Base-by-base conservation (phyloP, 2,113 vertebrate species). In the Thunnus thynnus region DNA sequence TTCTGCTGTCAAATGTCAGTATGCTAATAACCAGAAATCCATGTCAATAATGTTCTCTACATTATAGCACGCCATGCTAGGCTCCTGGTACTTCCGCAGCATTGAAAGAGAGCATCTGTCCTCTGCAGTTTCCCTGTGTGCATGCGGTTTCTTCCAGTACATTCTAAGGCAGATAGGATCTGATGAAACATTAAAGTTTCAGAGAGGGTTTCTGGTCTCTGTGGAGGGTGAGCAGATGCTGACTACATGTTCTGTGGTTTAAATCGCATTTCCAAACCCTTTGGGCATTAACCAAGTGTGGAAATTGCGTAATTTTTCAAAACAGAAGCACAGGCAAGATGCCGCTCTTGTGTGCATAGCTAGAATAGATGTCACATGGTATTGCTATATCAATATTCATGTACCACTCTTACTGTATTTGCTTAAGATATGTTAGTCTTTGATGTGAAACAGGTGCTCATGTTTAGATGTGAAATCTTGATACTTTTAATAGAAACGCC, bases 141-240 rank as follows among this genome's bases (percentile, higher is more conserved):
- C 44, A 7, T 50, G 56, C 36, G 72, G 17, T 50, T 82, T 78
- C 65, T 48, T n/a, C 48, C 27, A 58, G 57, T 27, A 78, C 80
- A 88, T 71, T 66, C 75, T 48, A 66, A 71, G 17, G 61, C 66
- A 32, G 64, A 87, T 50, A 77, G 68, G 57, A 82, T 76, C 78
- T 78, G 67, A 88, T 82, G 63, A 90, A 87, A 92, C 74, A 82
- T 90, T 89, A 62, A 93, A 83, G 82, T 82, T 81, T 79, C 78
- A 87, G 64, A 76, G 50, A 68, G 25, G 68, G 20, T 48, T 81
- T 74, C 60, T 56, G 56, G 77, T 88, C 91, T 91, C 87, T 67
- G 64, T 13, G 86, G 81, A 86, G 17, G 16, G 51, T 5, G 52
- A 82, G 79, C 84, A 92, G 86, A 88, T 91, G 85, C 54, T 64